Conservation (phyloP, 2,797 vertebrate genomes). For the Xyrichtys novacula region DNA sequence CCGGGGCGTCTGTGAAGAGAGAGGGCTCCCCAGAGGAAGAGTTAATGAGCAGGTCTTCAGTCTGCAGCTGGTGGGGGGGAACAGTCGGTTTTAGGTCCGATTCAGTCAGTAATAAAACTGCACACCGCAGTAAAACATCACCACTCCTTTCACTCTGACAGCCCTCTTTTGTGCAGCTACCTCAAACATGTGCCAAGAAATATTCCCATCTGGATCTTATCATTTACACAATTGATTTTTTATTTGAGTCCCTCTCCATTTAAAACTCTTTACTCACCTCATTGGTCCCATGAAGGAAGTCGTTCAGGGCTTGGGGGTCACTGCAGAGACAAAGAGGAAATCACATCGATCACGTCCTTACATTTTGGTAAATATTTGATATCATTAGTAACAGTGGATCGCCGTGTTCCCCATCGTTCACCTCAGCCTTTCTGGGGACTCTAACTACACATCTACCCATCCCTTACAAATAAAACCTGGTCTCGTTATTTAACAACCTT, state of each 20-base stretch:
- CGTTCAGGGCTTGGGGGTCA: slow-evolving; percentile 90
- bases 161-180: slow-evolving; percentile 22
- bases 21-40: slow-evolving; percentile 85
- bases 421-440: too few species aligned
- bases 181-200: slow-evolving; percentile 38
- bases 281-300: slow-evolving; percentile 89
- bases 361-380: too few species aligned
- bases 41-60: slow-evolving; percentile 88
- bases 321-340: slow-evolving; percentile 59
- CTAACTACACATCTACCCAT: neutral
- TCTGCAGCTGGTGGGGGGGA: slow-evolving; percentile 83
- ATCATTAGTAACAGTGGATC: too few species aligned
- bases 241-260: slow-evolving; percentile 25
- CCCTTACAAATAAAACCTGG: neutral
- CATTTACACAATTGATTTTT: slow-evolving; percentile 46
- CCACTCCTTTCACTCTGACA: slow-evolving; percentile 18
- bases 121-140: slow-evolving; percentile 8
- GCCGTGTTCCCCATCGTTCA: too few species aligned
- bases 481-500: too few species aligned
- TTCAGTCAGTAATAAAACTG: slow-evolving; percentile 19
- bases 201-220: slow-evolving; percentile 19
- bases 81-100: slow-evolving; percentile 50
- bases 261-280: slow-evolving; percentile 78
- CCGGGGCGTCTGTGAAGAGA: slow-evolving; percentile 86
- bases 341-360: too few species aligned